These are phyloP conservation scores for Dromas ardeola DNA, from an alignment of 2,113 vertebrate species.

Conservation along the genomic window DNA sequence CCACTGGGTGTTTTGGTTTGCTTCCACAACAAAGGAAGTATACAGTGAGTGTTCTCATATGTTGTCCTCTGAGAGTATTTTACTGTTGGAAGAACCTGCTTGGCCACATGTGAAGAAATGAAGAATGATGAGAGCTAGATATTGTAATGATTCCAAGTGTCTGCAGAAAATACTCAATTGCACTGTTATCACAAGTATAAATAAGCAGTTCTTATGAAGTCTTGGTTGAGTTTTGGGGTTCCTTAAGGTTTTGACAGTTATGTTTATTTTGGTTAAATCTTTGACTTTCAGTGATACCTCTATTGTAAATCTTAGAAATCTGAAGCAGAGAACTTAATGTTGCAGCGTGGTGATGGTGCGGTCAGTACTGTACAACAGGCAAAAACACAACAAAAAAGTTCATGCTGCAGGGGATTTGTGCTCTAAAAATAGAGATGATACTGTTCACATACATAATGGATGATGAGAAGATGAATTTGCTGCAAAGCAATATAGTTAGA, in stretches of 20 bases:
- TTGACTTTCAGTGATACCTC: background rate
- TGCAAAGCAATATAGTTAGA: conserved; percentile 3
- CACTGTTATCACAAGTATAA: background rate
- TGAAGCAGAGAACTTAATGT: background rate
- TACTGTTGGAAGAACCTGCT: background rate
- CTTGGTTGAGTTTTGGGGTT: background rate
- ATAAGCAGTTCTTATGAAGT: background rate
- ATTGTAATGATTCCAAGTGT: background rate
- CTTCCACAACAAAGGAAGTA: background rate
- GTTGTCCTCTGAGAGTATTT: background rate
- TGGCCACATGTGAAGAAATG: background rate
- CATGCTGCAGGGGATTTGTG: background rate
- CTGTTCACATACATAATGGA: background rate
- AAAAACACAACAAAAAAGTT: background rate
- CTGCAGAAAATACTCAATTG: background rate
- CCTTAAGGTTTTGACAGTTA: background rate
- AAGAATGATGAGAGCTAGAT: background rate
- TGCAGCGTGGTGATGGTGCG: fast-evolving
- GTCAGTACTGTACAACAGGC: background rate
- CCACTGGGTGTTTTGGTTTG: background rate
- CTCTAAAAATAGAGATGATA: background rate
- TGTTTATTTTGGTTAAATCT: background rate
- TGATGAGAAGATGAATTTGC: background rate
- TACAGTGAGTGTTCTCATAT: background rate
- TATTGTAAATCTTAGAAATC: background rate